Percentiles rank a stretch among this genome's conserved stretches.
phyloP scores from a whole-genome alignment of 2,888 invertebrate species.

The Vesta saturnalis region DNA sequence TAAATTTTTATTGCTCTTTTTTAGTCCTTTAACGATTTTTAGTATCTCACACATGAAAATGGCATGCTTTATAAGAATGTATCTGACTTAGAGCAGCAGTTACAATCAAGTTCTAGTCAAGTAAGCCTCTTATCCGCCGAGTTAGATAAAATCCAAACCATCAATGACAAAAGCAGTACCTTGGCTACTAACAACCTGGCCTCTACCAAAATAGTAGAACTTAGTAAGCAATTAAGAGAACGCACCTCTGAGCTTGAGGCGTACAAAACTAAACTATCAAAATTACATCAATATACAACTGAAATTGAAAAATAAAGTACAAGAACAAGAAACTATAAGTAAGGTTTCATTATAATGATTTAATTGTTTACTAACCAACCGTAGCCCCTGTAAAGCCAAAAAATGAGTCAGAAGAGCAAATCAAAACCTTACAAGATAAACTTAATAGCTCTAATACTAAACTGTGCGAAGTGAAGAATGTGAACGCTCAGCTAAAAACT shows the following conservation, averaged over 20 bases:
- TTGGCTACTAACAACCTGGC: constrained; percentile 66
- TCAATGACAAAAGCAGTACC: constrained; percentile 60
- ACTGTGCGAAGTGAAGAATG: constrained; percentile 75
- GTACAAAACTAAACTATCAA: constrained; percentile 68
- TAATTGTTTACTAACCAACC: constrained; percentile 25
- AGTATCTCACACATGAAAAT: constrained; percentile 67
- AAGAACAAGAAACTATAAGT: constrained; percentile 1
- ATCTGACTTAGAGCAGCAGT: constrained; percentile 63
- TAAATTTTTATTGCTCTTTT: neutral
- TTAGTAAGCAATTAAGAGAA: constrained; percentile 74
- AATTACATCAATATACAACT: constrained; percentile 60
- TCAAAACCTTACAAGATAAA: constrained; percentile 72
- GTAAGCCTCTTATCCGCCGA: constrained; percentile 62
- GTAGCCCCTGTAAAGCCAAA: constrained; percentile 34
- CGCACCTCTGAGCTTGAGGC: constrained; percentile 70
- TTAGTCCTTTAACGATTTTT: constrained; percentile 46
- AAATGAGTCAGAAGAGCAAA: constrained; percentile 64
- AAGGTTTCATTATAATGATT: neutral
- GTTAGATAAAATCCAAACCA: constrained; percentile 66
- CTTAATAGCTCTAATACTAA: constrained; percentile 69
- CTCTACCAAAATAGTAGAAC: constrained; percentile 72
- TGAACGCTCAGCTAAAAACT: constrained; percentile 74
- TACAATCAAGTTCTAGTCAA: constrained; percentile 63
- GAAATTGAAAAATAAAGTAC: constrained; percentile 23
- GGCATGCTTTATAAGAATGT: constrained; percentile 66